Evolutionary conservation across 2,113 vertebrate genomes (phyloP), one percentile per base, ranked within the genome.

Genomic region (Chamaetylas fuelleborni): DNA sequence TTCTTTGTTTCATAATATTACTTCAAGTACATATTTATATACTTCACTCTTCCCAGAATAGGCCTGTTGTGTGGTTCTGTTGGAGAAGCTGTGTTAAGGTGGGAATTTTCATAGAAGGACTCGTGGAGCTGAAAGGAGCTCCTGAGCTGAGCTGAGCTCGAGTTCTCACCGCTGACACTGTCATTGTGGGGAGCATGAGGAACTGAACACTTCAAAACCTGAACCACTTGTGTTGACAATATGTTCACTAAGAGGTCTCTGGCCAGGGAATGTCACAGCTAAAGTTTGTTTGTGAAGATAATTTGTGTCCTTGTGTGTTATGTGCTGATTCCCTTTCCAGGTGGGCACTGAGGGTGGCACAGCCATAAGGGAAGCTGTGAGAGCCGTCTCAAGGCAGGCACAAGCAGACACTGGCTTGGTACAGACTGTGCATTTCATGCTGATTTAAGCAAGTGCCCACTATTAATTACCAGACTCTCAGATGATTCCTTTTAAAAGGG

Each of bases 241-340:
- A 8, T 17, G 6, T 62, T 80, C 5, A 1, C 24, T 81, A 61
- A 38, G 12, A 33, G 28, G 34, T n/a, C 34, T 34, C 0, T 51
- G 64, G 57, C 19, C 54, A 43, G 70, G 48, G 33, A 58, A 8
- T 0, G 6, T 78, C 61, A 38, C 12, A 10, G 72, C 25, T 79
- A 6, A 48, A 53, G 23, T 61, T 82, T 67, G 24, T 70, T 69
- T 91, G 45, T 81, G 18, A 16, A 13, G 78, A 23, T 74, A 65
- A 66, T 62, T 91, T 2, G 0, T 0, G 1, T 61, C 26, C 24
- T 26, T 23, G 12, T 48, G 19, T 0, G 0, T 58, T 72, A 8
- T 8, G 19, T 54, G 40, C 11, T 13, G 3, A 7, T 66, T 80
- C 57, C 51, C 58, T 50, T 62, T 57, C 14, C 74, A 66, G 50